A percentile compares a stretch with the other conserved stretches of the same genome.
Conservation (phyloP, 2,888 invertebrate species). For the Lasius platythorax region DNA sequence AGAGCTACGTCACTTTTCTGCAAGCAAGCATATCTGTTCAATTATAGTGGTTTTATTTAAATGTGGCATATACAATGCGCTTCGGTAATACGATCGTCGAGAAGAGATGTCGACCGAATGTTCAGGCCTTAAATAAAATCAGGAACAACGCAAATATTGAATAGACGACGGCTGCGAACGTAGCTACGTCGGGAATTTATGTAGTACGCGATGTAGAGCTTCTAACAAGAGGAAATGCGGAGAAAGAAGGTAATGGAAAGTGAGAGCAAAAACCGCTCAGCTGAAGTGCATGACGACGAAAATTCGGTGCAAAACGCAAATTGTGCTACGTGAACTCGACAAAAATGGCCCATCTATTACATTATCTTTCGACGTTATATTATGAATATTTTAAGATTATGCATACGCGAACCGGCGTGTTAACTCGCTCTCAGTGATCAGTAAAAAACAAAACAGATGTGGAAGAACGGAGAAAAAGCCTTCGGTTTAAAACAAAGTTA, state of each 20-base stretch:
- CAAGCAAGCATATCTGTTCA: neutral
- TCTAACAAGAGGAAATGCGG: neutral
- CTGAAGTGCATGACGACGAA: neutral
- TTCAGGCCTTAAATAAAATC: conserved; percentile 32
- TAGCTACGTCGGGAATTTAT: conserved; percentile 23
- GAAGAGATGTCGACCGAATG: neutral
- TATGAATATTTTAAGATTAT: conserved; percentile 24
- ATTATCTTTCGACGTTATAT: neutral
- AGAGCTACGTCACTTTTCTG: neutral
- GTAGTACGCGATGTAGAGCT: neutral
- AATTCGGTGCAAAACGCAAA: neutral
- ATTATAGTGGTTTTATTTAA: neutral
- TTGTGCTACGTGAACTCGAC: neutral
- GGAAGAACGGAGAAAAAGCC: neutral
- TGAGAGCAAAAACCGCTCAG: neutral
- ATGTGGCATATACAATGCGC: neutral
- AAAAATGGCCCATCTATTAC: neutral
- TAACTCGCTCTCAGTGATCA: neutral
- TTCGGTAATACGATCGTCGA: neutral
- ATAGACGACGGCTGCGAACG: neutral
- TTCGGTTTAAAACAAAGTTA: neutral
- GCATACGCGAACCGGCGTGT: neutral
- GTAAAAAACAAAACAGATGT: neutral
- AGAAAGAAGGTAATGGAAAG: neutral
- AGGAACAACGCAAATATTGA: conserved; percentile 34